These are phyloP conservation scores for Anastrepha obliqua DNA, from an alignment of 1,140 invertebrate genomes.

Conservation along the genomic window DNA sequence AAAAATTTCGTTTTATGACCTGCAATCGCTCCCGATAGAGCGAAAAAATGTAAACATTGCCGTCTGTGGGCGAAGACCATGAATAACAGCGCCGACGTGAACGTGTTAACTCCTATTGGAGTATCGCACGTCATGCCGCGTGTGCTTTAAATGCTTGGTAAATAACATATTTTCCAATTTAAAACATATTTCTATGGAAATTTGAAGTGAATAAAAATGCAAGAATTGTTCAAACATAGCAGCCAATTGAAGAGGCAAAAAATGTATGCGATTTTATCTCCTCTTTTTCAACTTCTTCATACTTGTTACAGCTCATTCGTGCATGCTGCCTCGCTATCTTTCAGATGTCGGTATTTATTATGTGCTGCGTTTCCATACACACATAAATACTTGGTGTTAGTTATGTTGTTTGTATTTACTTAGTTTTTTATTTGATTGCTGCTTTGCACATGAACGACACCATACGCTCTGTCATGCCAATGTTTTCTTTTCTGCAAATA, in stretches of 20 bases:
- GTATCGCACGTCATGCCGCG: too few relatives aligned
- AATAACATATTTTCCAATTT: neutral
- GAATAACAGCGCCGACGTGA: too few relatives aligned
- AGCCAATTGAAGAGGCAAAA: neutral
- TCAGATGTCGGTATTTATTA: neutral
- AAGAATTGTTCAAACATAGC: neutral
- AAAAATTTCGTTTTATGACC: too few relatives aligned
- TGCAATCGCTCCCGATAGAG: too few relatives aligned
- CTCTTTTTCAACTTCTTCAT: neutral
- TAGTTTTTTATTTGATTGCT: too few relatives aligned
- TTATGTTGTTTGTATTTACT: too few relatives aligned
- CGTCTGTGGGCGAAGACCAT: too few relatives aligned
- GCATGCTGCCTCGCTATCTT: neutral
- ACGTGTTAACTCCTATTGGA: too few relatives aligned
- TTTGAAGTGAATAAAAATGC: neutral
- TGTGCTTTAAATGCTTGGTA: neutral
- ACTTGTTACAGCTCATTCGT: neutral
- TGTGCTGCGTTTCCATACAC: neutral
- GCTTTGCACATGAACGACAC: too few relatives aligned
- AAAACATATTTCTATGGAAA: neutral
- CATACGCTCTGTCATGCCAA: neutral
- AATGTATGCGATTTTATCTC: neutral
- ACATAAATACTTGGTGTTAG: neutral
- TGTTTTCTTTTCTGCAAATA: neutral
- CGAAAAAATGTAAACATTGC: too few relatives aligned